Evolutionary conservation across 2,113 vertebrate species (phyloP), one percentile per base, ranked within the genome.

Genomic region (Campylorhamphus procurvoides): DNA sequence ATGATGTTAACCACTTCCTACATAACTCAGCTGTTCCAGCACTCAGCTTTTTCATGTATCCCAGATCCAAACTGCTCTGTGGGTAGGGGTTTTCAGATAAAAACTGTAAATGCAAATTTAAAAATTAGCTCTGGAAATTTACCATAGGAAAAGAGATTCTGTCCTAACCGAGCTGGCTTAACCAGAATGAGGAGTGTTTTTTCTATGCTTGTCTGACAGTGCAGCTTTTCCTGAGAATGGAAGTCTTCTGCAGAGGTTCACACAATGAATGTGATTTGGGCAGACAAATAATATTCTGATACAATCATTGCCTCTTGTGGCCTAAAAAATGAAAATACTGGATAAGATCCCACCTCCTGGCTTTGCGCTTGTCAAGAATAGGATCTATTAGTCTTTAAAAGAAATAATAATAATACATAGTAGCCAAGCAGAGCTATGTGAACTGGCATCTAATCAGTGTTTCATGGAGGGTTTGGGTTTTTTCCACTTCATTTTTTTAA

Each of bases 291-390:
- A 94, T 97, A 94, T 96, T 98, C 95, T 96, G 95, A 97, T 97
- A 96, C 79, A 97, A 97, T 98, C 97, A 96, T 84, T 94, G 97
- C 89, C 97, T 97, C 98, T 93, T 86, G 97, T 94, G 97, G 86
- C 87, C 91, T 95, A 72, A 98, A 97, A 95, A 97, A 98, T 97
- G 96, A 97, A 98, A 98, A 98, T 89, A 98, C 96, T 98, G 97
- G 98, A 97, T 82, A 77, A 63, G 79, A 95, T 97, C 97, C 97
- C 96, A 97, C 94, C 96, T 97, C 93, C 92, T 97, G 92, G 96
- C 96, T 98, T 97, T 95, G 92, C 3, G 76, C 96, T 97, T 98
- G 98, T 98, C 97, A 97, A 94, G 93, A 98, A 91, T 46, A 93
- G 96, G 89, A 97, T 97, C 97, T 96, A 98, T 98, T 98, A 97